Base-by-base conservation (phyloP, 2,888 invertebrate genomes). In the Norana najaformis region DNA sequence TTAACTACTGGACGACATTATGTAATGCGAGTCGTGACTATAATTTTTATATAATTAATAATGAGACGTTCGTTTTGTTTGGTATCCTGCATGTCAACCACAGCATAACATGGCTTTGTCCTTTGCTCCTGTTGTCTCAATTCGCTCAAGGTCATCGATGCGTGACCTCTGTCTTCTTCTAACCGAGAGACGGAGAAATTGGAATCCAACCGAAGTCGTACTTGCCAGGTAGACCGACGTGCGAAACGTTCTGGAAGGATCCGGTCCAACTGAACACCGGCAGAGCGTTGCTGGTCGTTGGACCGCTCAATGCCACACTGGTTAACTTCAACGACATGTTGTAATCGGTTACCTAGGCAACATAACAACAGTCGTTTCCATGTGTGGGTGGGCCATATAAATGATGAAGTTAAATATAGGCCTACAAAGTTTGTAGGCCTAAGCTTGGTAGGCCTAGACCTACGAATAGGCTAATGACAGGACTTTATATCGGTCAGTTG, bases 231-330 rank as follows among this genome's bases (percentile, higher is more conserved):
- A 94, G 92, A 16, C 94, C 94, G 34, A 93, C 89, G 91, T 94
- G 94, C 16, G 93, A 93, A n/a, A 91, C 91, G 35, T 91, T 90
- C 34, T 92, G 91, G 90, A 93, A 94, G 1, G 88, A n/a, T 18
- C 91, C 91, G 20, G 92, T 92, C 94, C 94, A 94, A 6, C 91
- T 90, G 90, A 94, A 94, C 20, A 94, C 93, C 14, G 92, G 90
- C 83, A 94, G 92, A 35, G 91, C 91, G 53, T 92, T 92, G 36
- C 94, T 93, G 30, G 92, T 91, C 16, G 94, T 94, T n/a, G 94
- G 94, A 35, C 94, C 94, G 91, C 92, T 94, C 38, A 94, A 93
- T 36, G 93, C 93, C 82, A 93, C 92, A n/a, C 94, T 93, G 83
- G 93, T 90, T 47, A 93, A 91, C 18, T 92, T 92, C 85, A 91